These are phyloP conservation scores for Siphonodentalium dalli DNA, from an alignment of 2,888 invertebrate species.

Conservation along the genomic window DNA sequence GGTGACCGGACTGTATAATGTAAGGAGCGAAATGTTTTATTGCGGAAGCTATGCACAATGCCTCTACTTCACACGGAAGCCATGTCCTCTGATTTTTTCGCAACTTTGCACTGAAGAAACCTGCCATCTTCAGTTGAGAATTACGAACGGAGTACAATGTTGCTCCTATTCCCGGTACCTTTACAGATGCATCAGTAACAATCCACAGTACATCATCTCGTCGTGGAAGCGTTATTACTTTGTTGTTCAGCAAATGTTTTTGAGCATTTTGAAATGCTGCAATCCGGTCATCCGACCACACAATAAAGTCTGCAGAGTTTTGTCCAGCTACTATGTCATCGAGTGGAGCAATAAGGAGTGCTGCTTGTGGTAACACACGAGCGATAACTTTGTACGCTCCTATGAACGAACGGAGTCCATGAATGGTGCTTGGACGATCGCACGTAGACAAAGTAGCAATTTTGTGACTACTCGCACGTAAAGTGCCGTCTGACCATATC, in stretches of 20 bases:
- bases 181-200: constrained; percentile 1
- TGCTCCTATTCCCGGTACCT: constrained; percentile 12
- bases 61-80: constrained; percentile 25
- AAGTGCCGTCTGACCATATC: not conserved
- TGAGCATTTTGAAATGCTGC: not conserved
- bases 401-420: not conserved
- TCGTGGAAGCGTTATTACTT: not conserved
- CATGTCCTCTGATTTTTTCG: constrained; percentile 12
- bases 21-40: constrained; percentile 21
- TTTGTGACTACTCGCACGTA: not conserved
- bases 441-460: constrained; percentile 1
- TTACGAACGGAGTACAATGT: constrained; percentile 9
- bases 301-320: not conserved
- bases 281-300: not conserved
- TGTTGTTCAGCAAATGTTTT: not conserved
- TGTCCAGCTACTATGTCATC: constrained; percentile 7
- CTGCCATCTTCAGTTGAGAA: constrained; percentile 3
- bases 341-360: not conserved
- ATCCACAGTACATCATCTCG: constrained; percentile 9
- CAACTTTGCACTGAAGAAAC: constrained; percentile 17
- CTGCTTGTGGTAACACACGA: constrained; percentile 1
- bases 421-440: not conserved
- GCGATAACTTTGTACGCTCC: constrained; percentile 9
- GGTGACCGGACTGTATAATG: constrained; percentile 12
- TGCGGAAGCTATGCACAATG: constrained; percentile 16